Percentiles rank a stretch among this genome's conserved stretches.
Evolutionary conservation across 2,113 vertebrate genomes (phyloP).

Genomic region (Salvelinus sp.): DNA sequence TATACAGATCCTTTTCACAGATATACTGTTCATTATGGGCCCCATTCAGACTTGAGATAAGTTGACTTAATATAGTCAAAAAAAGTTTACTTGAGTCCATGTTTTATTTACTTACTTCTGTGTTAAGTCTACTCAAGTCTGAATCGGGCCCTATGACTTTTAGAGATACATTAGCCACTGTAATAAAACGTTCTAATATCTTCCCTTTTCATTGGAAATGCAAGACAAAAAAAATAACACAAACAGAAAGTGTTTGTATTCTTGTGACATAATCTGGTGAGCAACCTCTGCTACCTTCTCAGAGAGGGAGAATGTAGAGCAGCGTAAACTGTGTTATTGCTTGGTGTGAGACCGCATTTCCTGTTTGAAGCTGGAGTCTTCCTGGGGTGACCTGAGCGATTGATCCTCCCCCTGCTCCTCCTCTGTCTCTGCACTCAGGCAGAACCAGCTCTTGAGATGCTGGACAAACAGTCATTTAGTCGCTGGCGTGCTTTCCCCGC

Average conservation of each 20-base stretch:
- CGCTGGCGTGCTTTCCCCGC: slow-evolving; percentile 46
- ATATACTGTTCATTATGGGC: no score
- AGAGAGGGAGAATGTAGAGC: slow-evolving; percentile 15
- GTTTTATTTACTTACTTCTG: no score
- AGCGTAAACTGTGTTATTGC: slow-evolving; percentile 70
- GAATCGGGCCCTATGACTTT: no score
- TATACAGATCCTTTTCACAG: no score
- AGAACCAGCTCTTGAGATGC: slow-evolving; percentile 43
- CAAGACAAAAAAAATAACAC: background rate
- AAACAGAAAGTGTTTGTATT: background rate
- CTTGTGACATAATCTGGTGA: background rate
- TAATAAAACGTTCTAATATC: background rate
- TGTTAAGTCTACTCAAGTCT: no score
- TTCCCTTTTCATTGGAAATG: background rate
- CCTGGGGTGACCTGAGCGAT: slow-evolving; percentile 44
- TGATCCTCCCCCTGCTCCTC: slow-evolving; percentile 35
- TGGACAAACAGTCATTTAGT: slow-evolving; percentile 62
- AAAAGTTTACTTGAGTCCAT: no score
- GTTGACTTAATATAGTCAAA: no score
- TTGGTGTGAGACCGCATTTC: slow-evolving; percentile 65
- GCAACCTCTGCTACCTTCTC: background rate
- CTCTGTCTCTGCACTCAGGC: slow-evolving; percentile 28
- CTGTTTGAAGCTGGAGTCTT: slow-evolving; percentile 66
- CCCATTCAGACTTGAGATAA: no score
- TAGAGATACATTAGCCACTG: background rate